Conservation (phyloP, 2,888 invertebrate genomes). For the Acanthacorydalis orientalis region DNA sequence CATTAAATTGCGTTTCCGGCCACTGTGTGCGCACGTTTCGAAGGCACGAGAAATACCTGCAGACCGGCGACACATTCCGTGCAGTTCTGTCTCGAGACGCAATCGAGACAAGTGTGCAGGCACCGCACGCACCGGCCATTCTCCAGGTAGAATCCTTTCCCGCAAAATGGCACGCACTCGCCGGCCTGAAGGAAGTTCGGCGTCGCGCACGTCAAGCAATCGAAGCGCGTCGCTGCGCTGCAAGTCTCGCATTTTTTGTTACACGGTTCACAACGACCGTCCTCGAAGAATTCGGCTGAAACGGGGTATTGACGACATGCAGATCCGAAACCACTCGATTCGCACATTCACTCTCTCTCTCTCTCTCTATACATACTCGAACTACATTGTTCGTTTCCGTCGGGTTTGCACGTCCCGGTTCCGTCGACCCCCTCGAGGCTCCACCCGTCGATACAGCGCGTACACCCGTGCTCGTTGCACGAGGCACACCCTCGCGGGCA, state of each 20-base stretch:
- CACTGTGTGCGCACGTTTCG: too few species aligned
- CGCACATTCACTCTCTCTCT: too few species aligned
- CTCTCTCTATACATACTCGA: constrained; percentile 39
- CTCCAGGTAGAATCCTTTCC: constrained; percentile 55
- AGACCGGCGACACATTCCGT: constrained; percentile 60
- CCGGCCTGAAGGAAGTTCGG: constrained; percentile 54
- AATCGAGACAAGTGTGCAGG: constrained; percentile 60
- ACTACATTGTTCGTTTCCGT: constrained; percentile 51
- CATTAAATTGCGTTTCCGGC: too few species aligned
- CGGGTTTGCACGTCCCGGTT: constrained; percentile 44
- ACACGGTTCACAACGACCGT: constrained; percentile 53
- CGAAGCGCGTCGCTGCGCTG: constrained; percentile 52
- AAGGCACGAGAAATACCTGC: constrained; percentile 23
- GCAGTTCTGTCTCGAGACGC: constrained; percentile 64
- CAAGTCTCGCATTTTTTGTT: constrained; percentile 71
- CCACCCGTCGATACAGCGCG: constrained; percentile 58
- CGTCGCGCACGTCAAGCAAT: constrained; percentile 58
- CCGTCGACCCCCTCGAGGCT: constrained; percentile 51
- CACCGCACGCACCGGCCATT: constrained; percentile 62
- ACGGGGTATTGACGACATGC: constrained; percentile 16
- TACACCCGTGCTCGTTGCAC: constrained; percentile 56
- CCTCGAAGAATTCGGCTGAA: constrained; percentile 58
- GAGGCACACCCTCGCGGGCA: constrained; percentile 65
- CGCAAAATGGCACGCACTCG: constrained; percentile 61
- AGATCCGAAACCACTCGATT: too few species aligned